These are phyloP conservation scores for Archilochus colubris DNA, from an alignment of 2,113 vertebrate genomes.

Conservation along the genomic window DNA sequence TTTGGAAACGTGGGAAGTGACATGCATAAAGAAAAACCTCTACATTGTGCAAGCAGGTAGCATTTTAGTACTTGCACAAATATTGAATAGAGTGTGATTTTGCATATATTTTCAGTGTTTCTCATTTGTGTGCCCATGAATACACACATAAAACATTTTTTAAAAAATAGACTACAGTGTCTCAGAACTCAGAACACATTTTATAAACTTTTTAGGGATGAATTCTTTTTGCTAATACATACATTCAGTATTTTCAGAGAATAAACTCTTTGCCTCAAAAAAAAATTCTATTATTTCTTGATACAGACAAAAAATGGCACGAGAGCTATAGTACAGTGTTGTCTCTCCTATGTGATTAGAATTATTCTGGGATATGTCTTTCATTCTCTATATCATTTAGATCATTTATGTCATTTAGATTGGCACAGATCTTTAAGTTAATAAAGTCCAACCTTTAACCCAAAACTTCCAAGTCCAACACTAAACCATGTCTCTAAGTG, in stretches of 20 bases:
- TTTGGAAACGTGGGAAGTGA: not conserved
- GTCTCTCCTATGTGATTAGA: not conserved
- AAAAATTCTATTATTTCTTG: not conserved
- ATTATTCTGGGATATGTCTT: not conserved
- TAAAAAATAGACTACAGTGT: not conserved
- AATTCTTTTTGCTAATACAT: not conserved
- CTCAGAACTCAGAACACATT: not conserved
- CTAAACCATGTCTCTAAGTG: no score
- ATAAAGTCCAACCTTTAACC: not conserved
- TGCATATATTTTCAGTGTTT: not conserved
- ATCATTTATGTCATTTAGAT: no score
- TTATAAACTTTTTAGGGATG: not conserved
- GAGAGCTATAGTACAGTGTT: not conserved
- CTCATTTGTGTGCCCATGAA: not conserved
- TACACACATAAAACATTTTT: not conserved
- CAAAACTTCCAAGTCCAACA: no score
- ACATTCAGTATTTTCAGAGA: not conserved
- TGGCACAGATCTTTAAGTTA: not conserved
- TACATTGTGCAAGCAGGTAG: not conserved
- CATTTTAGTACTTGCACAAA: not conserved
- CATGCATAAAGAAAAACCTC: not conserved
- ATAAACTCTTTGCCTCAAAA: not conserved
- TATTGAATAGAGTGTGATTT: not conserved
- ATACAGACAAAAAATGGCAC: not conserved
- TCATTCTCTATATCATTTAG: not conserved